Base-by-base conservation (phyloP, 2,888 invertebrate species). In the Entomobrya multifasciata region DNA sequence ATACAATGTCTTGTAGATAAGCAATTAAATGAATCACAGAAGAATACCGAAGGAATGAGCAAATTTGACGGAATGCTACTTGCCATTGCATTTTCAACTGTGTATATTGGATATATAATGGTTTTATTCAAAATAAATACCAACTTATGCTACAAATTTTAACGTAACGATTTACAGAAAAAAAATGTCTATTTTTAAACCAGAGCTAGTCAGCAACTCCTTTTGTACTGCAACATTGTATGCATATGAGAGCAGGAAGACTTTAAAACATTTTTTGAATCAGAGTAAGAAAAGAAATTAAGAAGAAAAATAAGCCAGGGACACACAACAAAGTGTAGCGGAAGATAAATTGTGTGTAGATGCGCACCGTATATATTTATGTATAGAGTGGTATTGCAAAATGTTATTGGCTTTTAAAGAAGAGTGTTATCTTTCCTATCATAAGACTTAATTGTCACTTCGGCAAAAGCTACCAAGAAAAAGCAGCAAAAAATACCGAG, bases 261-360 rank as follows among this genome's bases (percentile, higher is more conserved):
- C 36, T 25, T 30, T 25, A 41, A 15, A 41, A 36, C 27, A 41
- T 0, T 67, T 74, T 62, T 74, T 74, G 80, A 67, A 36, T 55
- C 55, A 41, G 52, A 67, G 30, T 67, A 25, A 41, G 57, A 77
- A 77, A 77, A 77, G 67, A 72, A 79, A 79, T 78, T 79, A 79
- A 79, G 62, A 44, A 77, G 36, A 74, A 65, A 85, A 80, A 72
- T 86, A 86, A 86, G 86, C 86, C 86, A 86, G 86, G 86, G 86
- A 86, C 85, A 72, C n/a, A n/a, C 36, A 36, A 36, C 36, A 36
- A 41, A 67, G 20, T n/a, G 30, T 62, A 36, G 3, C 5, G 8
- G 52, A 74, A 52, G 52, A 52, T 52, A 74, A 74, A 52, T 74
- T 74, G 74, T 74, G 17, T 74, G 52, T 74, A 30, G 5, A n/a